Evolutionary conservation across 2,797 vertebrate species (phyloP).

Genomic region (Arrhamphus sclerolepis): DNA sequence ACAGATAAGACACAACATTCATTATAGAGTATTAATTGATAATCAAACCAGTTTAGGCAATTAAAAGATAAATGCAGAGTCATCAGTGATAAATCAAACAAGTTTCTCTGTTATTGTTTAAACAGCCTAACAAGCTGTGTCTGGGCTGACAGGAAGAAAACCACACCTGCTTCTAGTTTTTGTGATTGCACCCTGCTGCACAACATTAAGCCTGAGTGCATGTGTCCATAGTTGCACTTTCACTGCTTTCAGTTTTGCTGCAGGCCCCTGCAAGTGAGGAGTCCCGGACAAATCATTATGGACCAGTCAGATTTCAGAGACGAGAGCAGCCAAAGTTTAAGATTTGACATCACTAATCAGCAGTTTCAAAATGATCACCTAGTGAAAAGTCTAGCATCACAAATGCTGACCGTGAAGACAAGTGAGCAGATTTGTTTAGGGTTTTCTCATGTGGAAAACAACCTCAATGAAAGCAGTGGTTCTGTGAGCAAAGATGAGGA

Average conservation of each 20-base stretch:
- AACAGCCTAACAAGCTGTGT: background rate
- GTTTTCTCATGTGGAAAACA: conserved; percentile 5
- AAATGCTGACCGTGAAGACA: background rate
- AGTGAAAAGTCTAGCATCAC: conserved; percentile 6
- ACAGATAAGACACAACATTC: too few species aligned
- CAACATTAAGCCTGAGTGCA: conserved; percentile 1
- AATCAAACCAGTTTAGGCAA: too few species aligned
- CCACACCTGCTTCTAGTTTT: conserved; percentile 60
- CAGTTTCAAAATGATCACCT: background rate
- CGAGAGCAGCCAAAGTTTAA: conserved; percentile 5
- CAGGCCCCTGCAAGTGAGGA: too few species aligned
- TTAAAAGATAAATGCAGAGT: too few species aligned
- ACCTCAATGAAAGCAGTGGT: background rate
- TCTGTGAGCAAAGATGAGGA: conserved; percentile 9
- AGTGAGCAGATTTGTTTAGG: background rate
- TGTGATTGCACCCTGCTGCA: conserved; percentile 50
- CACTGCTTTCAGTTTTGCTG: background rate
- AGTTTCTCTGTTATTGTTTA: background rate
- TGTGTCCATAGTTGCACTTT: background rate
- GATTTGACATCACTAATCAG: background rate
- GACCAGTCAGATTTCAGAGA: conserved; percentile 14
- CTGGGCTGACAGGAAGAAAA: background rate
- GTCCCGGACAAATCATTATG: conserved; percentile 12
- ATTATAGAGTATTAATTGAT: too few species aligned
- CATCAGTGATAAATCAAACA: background rate